phyloP scores from a whole-genome alignment of 2,797 vertebrate species.

The Squalus acanthias region DNA sequence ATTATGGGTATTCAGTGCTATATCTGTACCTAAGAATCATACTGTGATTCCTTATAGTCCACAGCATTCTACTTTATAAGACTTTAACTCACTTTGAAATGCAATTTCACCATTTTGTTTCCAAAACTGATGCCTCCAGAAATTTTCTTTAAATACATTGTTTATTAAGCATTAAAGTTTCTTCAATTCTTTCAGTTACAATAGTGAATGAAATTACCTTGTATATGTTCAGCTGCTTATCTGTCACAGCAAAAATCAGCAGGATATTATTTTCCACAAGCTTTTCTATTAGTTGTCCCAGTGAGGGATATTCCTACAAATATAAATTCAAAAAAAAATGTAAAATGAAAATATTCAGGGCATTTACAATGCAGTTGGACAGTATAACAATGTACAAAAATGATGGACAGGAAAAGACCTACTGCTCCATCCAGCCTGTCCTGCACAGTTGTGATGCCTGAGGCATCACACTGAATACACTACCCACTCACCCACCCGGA shows the following conservation, averaged over 20 bases:
- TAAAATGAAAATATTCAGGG: background rate
- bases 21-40: background rate
- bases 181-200: background rate
- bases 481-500: background rate
- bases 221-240: constrained; percentile 70
- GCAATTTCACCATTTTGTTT: background rate
- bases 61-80: background rate
- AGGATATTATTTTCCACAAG: constrained; percentile 93
- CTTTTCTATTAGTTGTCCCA: constrained; percentile 91
- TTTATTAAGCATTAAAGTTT: background rate
- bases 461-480: background rate
- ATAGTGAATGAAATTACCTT: constrained; percentile 63
- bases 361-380: background rate
- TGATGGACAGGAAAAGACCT: background rate
- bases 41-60: background rate
- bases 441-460: background rate
- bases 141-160: background rate
- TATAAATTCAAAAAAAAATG: constrained; percentile 24
- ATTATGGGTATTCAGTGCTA: background rate
- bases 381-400: background rate
- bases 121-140: background rate
- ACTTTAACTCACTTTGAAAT: background rate
- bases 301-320: constrained; percentile 85
- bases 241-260: constrained; percentile 89
- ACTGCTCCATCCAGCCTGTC: background rate